Evolutionary conservation across 2,888 invertebrate species (phyloP), one percentile per base, ranked within the genome.

Genomic region (Dichetophora obliterata): DNA sequence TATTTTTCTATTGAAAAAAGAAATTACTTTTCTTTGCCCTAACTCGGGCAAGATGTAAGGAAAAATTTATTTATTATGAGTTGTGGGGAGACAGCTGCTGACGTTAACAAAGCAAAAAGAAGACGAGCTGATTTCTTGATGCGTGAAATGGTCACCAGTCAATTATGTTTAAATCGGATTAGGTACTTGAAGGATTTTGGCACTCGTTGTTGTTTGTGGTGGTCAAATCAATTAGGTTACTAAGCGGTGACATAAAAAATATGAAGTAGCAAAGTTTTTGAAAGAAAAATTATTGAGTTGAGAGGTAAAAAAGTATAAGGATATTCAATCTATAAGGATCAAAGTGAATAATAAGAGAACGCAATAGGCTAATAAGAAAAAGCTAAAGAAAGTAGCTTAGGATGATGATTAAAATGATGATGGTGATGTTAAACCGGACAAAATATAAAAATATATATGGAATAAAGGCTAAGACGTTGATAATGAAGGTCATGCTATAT

Each of bases 131-230:
- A 74, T 79, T 72, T 52, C 54, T 79, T 81, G 82, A 81, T 82
- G 82, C 82, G 82, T 82, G 82, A 82, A 82, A 82, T 82, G 80
- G 82, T 82, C 82, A 82, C 81, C 81, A 80, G 75, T 68, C 75
- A 75, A 69, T 69, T 74, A 74, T 66, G 34, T n/a, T 52, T 37
- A 63, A 74, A 74, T 74, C 74, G 74, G 74, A 52, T 74, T 74
- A 74, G 66, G 50, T 66, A 65, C 65, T 66, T 24, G 65, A 52
- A 31, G 66, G 37, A 66, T 74, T 74, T 65, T 74, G 37, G 66
- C 74, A 74, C 66, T 74, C 74, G 34, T 66, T 74, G 50, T 71
- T 71, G 59, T 68, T 71, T 71, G 59, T 68, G 68, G 74, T 66
- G 74, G 52, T 43, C 74, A 66, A 74, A 37, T 74, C 65, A 74